Base-by-base conservation (phyloP, 2,797 vertebrate species). In the Eulemur rubriventer region DNA sequence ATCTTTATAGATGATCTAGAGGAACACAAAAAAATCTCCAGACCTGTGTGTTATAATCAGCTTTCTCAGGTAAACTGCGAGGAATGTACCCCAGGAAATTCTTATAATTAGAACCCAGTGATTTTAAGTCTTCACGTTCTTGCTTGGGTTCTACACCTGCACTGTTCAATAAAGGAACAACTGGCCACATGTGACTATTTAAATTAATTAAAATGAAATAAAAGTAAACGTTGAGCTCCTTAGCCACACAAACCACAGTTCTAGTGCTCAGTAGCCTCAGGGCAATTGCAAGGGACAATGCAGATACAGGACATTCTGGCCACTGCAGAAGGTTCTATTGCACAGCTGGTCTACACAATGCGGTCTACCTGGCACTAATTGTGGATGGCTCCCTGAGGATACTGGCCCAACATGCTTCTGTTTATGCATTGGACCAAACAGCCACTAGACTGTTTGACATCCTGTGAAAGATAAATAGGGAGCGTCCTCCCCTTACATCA, bases 201-300 rank as follows among this genome's bases (percentile, higher is more conserved):
- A 52, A 73, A n/a, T 75, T 55, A 55, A 91, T 57, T 41, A 61
- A 50, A 92, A 84, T n/a, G 59, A 89, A 93, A 57, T 35, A 18
- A 30, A 91, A 88, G 12, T 26, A 57, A 89, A 57, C 26, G 12
- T 61, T n/a, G 46, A 52, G 67, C 38, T 89, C 79, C 35, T 55
- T 13, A 16, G 13, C 33, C 16, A 0, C 14, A 70, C 38, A 14
- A 46, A 55, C 26, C 57, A n/a, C 24, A 10, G 30, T 55, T 52
- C 30, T 12, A 30, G 50, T 2, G 3, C 59, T 72, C 50, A 18
- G 0, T 12, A 35, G 46, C 41, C 80, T 65, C 46, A 12, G 46
- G 35, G 33, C n/a, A 65, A 10, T 7, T 1, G 10, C 28, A 28
- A 55, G 0, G 0, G 26, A 82, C 10, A 59, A 33, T 28, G 7